phyloP scores from a whole-genome alignment of 2,797 vertebrate genomes.

The Phalloptychus januarius region DNA sequence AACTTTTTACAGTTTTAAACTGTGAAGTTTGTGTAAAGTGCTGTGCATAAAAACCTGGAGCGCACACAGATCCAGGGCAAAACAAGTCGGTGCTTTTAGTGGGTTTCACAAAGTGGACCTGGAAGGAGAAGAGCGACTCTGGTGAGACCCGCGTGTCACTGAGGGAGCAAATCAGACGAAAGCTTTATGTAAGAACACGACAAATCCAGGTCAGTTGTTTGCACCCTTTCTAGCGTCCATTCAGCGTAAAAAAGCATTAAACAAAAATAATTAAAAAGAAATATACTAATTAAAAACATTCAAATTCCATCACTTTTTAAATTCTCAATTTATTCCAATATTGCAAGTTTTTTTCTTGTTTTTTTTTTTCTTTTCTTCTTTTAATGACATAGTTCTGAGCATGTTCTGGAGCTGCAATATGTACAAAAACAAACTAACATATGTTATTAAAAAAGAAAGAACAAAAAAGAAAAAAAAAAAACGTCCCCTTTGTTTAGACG shows the following conservation, averaged over 20 bases:
- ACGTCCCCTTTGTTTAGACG: conserved; percentile 88
- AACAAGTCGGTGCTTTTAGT: conserved; percentile 62
- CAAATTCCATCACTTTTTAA: conserved; percentile 81
- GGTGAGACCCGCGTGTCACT: conserved; percentile 5
- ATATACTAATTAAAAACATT: background rate
- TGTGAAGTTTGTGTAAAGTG: background rate
- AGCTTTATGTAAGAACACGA: conserved; percentile 8
- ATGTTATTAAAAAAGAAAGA: conserved; percentile 74
- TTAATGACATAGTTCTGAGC: conserved; percentile 93
- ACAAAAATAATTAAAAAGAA: conserved; percentile 47
- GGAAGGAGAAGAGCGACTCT: conserved; percentile 49
- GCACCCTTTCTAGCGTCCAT: background rate
- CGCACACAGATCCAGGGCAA: conserved; percentile 18
- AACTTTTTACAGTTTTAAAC: background rate
- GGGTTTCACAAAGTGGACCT: conserved; percentile 49
- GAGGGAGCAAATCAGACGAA: conserved; percentile 8
- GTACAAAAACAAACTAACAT: conserved; percentile 89
- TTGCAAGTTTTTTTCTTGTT: conserved; percentile 81
- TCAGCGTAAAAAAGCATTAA: background rate
- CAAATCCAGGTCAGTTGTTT: conserved; percentile 4
- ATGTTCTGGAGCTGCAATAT: conserved; percentile 89
- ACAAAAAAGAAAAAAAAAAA: conserved; percentile 74
- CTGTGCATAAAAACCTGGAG: conserved; percentile 30
- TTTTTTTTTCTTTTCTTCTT: conserved; percentile 75
- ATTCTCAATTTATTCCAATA: conserved; percentile 90